Evolutionary conservation across 30 jellyfish, hydroid and myxozoan species (phyloP), one percentile per base, ranked within the genome.

Genomic region (Rhopilema esculentum): DNA sequence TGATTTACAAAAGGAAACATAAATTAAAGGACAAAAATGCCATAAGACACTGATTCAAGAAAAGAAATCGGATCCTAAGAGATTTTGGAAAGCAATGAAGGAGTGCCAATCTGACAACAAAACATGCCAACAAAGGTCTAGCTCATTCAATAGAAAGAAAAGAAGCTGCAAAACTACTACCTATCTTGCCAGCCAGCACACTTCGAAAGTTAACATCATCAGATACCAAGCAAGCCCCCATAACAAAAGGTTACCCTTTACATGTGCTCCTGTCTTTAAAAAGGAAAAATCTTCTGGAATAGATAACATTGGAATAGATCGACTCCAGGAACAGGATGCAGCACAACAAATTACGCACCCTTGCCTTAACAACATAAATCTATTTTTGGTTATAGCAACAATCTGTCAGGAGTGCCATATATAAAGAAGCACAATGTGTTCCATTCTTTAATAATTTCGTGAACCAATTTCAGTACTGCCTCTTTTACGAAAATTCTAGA

Each of bases 151-250:
- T 49, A 89, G 72, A 27, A 52, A 80, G 89, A 30, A 88, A 50
- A 27, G 89, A 79, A 19, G 96, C 86, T 66, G 84, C 87, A 51
- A 88, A 80, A 71, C 97, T 79, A 53, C 86, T 80, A 87, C 69
- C 90, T 86, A 75, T 81, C 31, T 72, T 84, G 87, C 84, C 95
- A 86, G 48, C 89, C n/a, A n/a, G n/a, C n/a, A n/a, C n/a, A n/a
- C n/a, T n/a, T n/a, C n/a, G n/a, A n/a, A n/a, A n/a, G n/a, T n/a
- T n/a, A n/a, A n/a, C n/a, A n/a, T n/a, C n/a, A n/a, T n/a, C n/a
- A n/a, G n/a, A n/a, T n/a, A n/a, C n/a, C n/a, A n/a, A n/a, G 23
- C 66, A 62, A 75, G 75, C 75, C 83, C 76, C 76, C 89, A 33
- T 8, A 75, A 71, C 15, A 62, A 85, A 76, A 73, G 94, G 83